phyloP scores from a whole-genome alignment of 2,888 invertebrate species.

The Temnothorax ravouxi region DNA sequence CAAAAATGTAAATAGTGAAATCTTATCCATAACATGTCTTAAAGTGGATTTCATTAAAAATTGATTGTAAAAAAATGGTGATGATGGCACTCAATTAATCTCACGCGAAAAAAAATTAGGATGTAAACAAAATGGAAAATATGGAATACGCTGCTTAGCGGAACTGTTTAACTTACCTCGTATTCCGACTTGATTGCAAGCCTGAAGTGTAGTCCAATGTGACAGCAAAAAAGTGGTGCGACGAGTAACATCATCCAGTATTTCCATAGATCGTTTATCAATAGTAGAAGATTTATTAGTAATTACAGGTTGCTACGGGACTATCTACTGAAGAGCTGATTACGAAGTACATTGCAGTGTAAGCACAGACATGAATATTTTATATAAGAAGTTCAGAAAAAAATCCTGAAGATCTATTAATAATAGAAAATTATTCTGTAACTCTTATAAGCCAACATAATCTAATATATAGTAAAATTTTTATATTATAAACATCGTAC shows the following conservation, averaged over 20 bases:
- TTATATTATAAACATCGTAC: not conserved
- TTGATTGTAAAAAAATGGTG: not conserved
- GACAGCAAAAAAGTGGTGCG: not conserved
- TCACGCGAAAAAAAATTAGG: not conserved
- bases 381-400: not conserved
- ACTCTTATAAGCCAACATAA: not conserved
- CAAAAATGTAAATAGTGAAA: not conserved
- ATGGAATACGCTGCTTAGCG: not conserved
- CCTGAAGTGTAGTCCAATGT: not conserved
- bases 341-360: not conserved
- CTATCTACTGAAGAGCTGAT: not conserved
- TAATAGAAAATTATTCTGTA: not conserved
- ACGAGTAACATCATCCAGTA: not conserved
- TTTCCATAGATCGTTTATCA: slow-evolving; percentile 16
- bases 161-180: slow-evolving; percentile 22
- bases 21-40: not conserved
- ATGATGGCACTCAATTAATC: not conserved
- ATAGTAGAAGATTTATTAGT: not conserved
- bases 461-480: not conserved
- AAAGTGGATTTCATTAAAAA: not conserved
- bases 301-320: not conserved
- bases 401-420: not conserved
- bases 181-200: not conserved
- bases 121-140: slow-evolving; percentile 2
- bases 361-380: not conserved